These are phyloP conservation scores for Amphipoea lucens DNA, from an alignment of 2,888 invertebrate species.

Conservation along the genomic window DNA sequence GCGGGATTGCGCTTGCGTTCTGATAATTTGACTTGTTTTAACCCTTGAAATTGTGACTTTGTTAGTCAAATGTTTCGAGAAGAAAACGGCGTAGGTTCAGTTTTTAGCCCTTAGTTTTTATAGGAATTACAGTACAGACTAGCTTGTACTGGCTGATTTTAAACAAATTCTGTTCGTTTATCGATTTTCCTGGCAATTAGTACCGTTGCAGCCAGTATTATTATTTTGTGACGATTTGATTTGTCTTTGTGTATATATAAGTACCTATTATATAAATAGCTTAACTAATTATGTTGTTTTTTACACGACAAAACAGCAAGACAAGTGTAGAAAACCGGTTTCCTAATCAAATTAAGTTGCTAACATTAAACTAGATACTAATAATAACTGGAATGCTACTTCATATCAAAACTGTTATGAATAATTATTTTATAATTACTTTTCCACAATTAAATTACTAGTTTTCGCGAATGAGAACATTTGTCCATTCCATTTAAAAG, in stretches of 20 bases:
- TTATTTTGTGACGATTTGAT: not conserved
- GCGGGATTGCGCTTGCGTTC: conserved; percentile 17
- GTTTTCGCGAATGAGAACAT: conserved; percentile 18
- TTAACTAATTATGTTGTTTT: not conserved
- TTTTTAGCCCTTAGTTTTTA: not conserved
- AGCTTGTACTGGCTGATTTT: not conserved
- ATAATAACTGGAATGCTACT: conserved; percentile 20
- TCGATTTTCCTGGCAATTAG: not conserved
- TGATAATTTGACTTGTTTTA: conserved; percentile 31
- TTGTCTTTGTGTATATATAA: not conserved
- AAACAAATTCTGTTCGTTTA: not conserved
- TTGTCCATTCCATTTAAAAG: not conserved
- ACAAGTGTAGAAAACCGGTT: conserved; percentile 36
- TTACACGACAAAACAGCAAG: not conserved
- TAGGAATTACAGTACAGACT: not conserved
- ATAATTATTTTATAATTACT: conserved; percentile 30
- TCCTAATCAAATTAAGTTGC: conserved; percentile 3
- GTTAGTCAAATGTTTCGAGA: not conserved
- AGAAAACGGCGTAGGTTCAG: not conserved
- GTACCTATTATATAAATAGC: no score
- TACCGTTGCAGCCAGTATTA: not conserved
- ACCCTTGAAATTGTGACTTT: conserved; percentile 3
- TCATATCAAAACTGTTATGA: not conserved
- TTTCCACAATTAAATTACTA: conserved; percentile 3
- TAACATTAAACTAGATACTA: not conserved